These are phyloP conservation scores for Myotis daubentonii DNA, from an alignment of 2,797 vertebrate genomes.

Conservation along the genomic window DNA sequence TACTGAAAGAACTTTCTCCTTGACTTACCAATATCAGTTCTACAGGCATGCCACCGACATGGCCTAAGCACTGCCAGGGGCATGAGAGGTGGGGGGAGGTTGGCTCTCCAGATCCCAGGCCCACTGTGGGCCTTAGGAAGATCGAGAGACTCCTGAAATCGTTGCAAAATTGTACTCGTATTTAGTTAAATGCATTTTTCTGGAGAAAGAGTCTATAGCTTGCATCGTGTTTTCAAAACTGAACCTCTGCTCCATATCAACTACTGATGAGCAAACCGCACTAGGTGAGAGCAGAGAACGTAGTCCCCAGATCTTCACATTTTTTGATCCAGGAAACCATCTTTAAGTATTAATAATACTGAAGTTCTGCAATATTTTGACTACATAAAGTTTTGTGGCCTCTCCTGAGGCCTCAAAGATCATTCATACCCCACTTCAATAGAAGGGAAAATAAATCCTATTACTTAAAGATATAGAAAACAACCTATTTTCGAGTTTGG, in stretches of 20 bases:
- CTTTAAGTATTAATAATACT: slow-evolving; percentile 20
- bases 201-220: background rate
- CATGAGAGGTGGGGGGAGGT: accelerated
- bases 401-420: background rate
- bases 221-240: background rate
- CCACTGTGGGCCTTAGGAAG: background rate
- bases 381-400: background rate
- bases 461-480: background rate
- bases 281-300: background rate
- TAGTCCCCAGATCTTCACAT: background rate
- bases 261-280: background rate
- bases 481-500: background rate
- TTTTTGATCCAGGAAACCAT: background rate
- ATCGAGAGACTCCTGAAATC: background rate
- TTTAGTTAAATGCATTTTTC: background rate
- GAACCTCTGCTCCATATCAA: background rate
- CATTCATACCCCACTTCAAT: background rate
- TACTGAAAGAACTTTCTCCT: background rate
- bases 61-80: background rate
- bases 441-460: slow-evolving; percentile 24
- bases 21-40: background rate
- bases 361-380: background rate
- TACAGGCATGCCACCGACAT: background rate
- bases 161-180: background rate
- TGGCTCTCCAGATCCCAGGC: background rate